A percentile compares a stretch with the other conserved stretches of the same genome.
phyloP scores from a whole-genome alignment of 2,797 vertebrate species.

The Brotula barbata region DNA sequence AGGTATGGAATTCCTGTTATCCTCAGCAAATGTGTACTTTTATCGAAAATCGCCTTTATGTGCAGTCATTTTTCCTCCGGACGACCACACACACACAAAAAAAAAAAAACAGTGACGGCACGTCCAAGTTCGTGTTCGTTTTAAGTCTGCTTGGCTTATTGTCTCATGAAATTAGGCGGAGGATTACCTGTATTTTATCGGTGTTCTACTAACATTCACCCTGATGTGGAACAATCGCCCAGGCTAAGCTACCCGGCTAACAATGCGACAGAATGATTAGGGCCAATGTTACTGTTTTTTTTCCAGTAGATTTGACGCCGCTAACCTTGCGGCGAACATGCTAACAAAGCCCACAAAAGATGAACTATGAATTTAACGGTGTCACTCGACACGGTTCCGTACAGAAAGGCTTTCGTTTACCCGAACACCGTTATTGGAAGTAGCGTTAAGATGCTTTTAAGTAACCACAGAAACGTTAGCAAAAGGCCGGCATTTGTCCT shows the following conservation, averaged over 20 bases:
- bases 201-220: constrained; percentile 14
- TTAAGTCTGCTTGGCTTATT: not conserved
- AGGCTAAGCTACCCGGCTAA: constrained; percentile 65
- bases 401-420: too few species aligned
- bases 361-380: not conserved
- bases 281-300: constrained; percentile 11
- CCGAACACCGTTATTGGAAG: too few species aligned
- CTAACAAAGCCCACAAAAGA: not conserved
- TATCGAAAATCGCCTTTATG: constrained; percentile 39
- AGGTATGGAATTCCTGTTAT: constrained; percentile 58
- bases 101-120: constrained; percentile 20
- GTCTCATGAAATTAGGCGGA: not conserved
- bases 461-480: not conserved
- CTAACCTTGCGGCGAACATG: not conserved
- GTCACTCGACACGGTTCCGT: too few species aligned
- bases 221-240: constrained; percentile 18
- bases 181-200: not conserved
- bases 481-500: constrained; percentile 50
- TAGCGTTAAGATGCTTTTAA: too few species aligned
- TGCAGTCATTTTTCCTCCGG: constrained; percentile 33
- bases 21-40: not conserved
- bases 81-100: constrained; percentile 12
- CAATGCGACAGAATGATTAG: constrained; percentile 68
- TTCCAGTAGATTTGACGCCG: constrained; percentile 13
- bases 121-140: constrained; percentile 36